A percentile compares a stretch with the other conserved stretches of the same genome.
Conservation (phyloP, 1,140 invertebrate species). For the Papilio aristodemus region DNA sequence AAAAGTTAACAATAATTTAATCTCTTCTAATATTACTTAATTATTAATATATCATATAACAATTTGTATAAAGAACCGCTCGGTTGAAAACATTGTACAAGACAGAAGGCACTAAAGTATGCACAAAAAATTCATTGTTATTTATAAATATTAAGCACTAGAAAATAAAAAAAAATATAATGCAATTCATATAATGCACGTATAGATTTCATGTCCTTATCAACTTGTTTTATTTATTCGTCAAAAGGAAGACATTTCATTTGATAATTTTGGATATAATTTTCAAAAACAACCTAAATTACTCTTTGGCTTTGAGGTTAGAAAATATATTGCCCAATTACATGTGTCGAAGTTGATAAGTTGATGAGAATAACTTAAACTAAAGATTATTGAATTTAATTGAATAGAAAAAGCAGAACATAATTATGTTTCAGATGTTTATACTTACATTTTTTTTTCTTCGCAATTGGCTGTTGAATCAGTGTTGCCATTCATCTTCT, state of each 20-base stretch:
- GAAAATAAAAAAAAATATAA: constrained; percentile 59
- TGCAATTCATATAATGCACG: constrained; percentile 58
- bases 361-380: constrained; percentile 35
- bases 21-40: constrained; percentile 75
- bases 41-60: constrained; percentile 69
- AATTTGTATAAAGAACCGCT: constrained; percentile 75
- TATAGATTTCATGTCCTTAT: constrained; percentile 55
- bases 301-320: constrained; percentile 41
- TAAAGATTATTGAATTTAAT: constrained; percentile 35
- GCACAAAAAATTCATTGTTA: constrained; percentile 65
- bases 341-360: constrained; percentile 36
- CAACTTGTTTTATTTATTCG: constrained; percentile 46
- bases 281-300: constrained; percentile 31
- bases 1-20: constrained; percentile 80
- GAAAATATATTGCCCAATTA: constrained; percentile 38
- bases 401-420: constrained; percentile 33
- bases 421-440: constrained; percentile 25
- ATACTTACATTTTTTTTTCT: constrained; percentile 37
- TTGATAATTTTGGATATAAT: constrained; percentile 31
- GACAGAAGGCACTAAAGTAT: constrained; percentile 74
- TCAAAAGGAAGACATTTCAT: constrained; percentile 51
- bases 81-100: constrained; percentile 72
- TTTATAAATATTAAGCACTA: constrained; percentile 75
- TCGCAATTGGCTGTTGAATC: constrained; percentile 11
- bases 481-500: constrained; percentile 25